Evolutionary conservation across 2,888 invertebrate genomes (phyloP).

Genomic region (Theretra japonica): DNA sequence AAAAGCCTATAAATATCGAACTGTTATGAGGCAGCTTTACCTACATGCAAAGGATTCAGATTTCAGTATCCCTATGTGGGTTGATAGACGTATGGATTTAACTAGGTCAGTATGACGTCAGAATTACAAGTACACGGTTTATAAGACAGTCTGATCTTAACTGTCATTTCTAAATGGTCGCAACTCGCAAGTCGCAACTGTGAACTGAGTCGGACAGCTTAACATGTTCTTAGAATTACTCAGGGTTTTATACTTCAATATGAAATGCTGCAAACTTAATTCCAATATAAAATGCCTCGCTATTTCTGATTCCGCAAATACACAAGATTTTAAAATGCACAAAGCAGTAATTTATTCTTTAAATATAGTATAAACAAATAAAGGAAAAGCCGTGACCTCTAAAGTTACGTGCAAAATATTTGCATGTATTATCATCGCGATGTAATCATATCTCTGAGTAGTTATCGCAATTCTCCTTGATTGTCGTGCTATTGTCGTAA

Average conservation of each 20-base stretch:
- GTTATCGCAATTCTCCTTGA: constrained; percentile 35
- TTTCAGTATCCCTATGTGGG: neutral
- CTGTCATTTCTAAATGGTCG: neutral
- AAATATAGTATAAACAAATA: neutral
- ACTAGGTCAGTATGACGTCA: neutral
- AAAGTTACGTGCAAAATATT: constrained; percentile 27
- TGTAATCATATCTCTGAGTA: constrained; percentile 36
- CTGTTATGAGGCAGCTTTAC: too few species aligned
- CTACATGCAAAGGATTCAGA: too few species aligned
- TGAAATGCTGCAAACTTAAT: neutral
- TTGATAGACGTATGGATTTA: neutral
- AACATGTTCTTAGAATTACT: neutral
- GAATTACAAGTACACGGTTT: neutral
- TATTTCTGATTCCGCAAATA: too few species aligned
- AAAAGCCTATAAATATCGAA: too few species aligned
- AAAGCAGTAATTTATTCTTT: neutral
- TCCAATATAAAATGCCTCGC: neutral
- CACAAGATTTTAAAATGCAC: too few species aligned
- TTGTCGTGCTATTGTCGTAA: constrained; percentile 23
- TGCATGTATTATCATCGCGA: constrained; percentile 29
- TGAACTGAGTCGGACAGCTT: neutral
- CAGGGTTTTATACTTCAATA: neutral
- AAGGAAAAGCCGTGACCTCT: constrained; percentile 28
- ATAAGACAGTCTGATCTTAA: neutral
- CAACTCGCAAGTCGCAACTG: too few species aligned